Evolutionary conservation across 2,888 invertebrate genomes (phyloP).

Genomic region (Ganaspis brasiliensis): DNA sequence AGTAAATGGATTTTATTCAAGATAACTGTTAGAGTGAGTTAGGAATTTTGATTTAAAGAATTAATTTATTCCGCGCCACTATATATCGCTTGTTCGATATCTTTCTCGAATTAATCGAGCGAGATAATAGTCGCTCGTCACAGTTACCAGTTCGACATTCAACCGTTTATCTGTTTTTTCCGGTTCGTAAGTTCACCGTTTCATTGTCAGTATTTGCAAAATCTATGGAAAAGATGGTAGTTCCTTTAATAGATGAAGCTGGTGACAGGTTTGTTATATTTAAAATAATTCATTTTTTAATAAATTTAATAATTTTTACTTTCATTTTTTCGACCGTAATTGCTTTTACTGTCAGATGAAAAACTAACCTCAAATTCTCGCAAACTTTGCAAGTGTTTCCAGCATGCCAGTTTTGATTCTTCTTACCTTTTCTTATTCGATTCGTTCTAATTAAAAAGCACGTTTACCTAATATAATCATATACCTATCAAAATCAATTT

Average conservation of each 20-base stretch:
- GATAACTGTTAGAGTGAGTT: no score
- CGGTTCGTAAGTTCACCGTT: slow-evolving; percentile 65
- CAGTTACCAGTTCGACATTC: background rate
- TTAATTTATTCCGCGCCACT: no score
- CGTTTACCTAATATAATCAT: background rate
- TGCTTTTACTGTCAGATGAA: background rate
- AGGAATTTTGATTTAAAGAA: no score
- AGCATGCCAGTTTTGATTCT: slow-evolving; percentile 7
- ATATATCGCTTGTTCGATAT: no score
- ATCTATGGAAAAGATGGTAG: slow-evolving; percentile 64
- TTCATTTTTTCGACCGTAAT: background rate
- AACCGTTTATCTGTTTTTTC: slow-evolving; percentile 63
- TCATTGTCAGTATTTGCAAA: slow-evolving; percentile 59
- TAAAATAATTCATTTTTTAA: slow-evolving; percentile 53
- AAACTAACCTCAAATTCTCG: slow-evolving; percentile 51
- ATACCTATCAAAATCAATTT: background rate
- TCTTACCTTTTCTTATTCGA: background rate
- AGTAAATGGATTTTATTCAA: no score
- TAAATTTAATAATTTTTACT: background rate
- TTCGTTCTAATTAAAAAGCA: background rate
- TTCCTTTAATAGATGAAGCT: slow-evolving; percentile 77
- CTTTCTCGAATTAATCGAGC: no score
- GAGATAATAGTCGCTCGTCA: no score
- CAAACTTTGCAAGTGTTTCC: background rate
- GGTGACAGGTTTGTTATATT: slow-evolving; percentile 78